Conservation (phyloP, 2,888 invertebrate genomes). For the Rapana venosa region DNA sequence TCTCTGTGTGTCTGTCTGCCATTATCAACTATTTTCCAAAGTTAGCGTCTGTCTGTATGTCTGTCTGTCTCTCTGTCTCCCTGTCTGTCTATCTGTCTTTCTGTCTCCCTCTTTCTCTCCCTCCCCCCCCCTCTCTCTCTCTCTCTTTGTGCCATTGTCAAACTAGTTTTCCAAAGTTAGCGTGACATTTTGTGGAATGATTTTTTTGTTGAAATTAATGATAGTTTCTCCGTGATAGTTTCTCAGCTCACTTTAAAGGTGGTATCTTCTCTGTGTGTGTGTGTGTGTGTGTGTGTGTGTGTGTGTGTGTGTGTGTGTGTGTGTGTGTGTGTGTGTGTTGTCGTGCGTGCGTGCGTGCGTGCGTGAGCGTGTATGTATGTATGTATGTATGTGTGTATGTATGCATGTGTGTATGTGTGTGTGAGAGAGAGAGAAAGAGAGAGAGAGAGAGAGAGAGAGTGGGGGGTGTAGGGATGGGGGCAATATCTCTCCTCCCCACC, state of each 20-base stretch:
- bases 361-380: neutral
- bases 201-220: neutral
- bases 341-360: neutral
- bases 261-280: neutral
- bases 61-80: neutral
- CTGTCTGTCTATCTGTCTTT: neutral
- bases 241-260: neutral
- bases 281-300: neutral
- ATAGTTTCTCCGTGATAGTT: neutral
- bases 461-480: neutral
- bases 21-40: neutral
- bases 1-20: neutral
- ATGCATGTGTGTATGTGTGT: neutral
- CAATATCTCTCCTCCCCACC: too few relatives aligned
- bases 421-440: neutral
- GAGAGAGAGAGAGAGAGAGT: neutral
- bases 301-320: neutral
- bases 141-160: neutral
- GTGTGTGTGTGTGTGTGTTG: neutral
- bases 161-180: too few relatives aligned
- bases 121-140: neutral
- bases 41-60: neutral
- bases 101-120: neutral
- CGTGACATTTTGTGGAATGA: too few relatives aligned
- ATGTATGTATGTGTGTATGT: neutral